Evolutionary conservation across 1,140 invertebrate species (phyloP).

Genomic region (Bombus consobrinus): DNA sequence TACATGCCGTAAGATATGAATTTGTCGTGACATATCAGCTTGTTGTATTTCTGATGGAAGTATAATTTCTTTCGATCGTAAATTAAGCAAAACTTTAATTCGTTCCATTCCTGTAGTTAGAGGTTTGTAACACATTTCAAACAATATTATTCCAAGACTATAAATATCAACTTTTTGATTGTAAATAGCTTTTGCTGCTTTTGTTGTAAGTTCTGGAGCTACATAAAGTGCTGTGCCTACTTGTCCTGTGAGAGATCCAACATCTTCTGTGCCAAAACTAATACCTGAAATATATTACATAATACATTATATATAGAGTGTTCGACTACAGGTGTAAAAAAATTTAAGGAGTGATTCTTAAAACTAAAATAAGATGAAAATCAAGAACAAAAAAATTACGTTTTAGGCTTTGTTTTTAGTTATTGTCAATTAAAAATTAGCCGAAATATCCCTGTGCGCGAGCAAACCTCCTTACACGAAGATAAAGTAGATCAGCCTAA

Average conservation of each 20-base stretch:
- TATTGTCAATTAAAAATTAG: too few species aligned
- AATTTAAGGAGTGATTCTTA: too few species aligned
- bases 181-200: conserved; percentile 88
- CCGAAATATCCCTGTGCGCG: too few species aligned
- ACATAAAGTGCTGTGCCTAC: conserved; percentile 97
- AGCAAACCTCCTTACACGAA: too few species aligned
- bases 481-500: too few species aligned
- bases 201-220: conserved; percentile 92
- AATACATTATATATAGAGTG: neutral
- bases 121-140: conserved; percentile 95
- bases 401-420: too few species aligned
- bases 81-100: conserved; percentile 88
- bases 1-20: conserved; percentile 80
- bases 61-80: conserved; percentile 87
- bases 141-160: conserved; percentile 94
- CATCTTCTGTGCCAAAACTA: conserved; percentile 73
- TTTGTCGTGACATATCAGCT: conserved; percentile 78
- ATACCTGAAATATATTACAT: conserved; percentile 58
- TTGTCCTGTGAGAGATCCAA: conserved; percentile 88
- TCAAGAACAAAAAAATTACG: too few species aligned
- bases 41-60: conserved; percentile 87
- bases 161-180: conserved; percentile 99
- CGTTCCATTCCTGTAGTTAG: conserved; percentile 95
- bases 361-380: too few species aligned
- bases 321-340: too few species aligned